phyloP scores from a whole-genome alignment of 2,797 vertebrate species.

The Sebastes jordani region DNA sequence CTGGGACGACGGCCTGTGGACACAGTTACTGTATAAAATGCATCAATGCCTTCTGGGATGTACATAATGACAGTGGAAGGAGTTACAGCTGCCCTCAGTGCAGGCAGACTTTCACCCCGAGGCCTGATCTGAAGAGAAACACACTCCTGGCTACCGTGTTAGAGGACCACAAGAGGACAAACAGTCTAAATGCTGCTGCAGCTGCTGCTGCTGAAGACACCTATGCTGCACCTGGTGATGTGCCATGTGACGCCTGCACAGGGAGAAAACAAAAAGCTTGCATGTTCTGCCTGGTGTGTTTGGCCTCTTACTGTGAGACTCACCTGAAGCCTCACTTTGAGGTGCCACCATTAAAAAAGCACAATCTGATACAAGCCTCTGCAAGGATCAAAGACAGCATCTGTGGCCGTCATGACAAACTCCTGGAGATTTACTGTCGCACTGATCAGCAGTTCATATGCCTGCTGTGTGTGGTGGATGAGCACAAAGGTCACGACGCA shows the following conservation, averaged over 20 bases:
- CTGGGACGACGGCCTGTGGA: constrained; percentile 61
- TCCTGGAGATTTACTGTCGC: constrained; percentile 59
- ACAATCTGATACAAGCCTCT: constrained; percentile 48
- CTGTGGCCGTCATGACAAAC: constrained; percentile 53
- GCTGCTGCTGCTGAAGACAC: background rate
- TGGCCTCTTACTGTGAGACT: constrained; percentile 49
- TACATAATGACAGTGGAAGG: background rate
- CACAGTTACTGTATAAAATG: constrained; percentile 65
- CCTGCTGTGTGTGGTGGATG: constrained; percentile 41
- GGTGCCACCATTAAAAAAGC: constrained; percentile 26
- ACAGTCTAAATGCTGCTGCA: background rate
- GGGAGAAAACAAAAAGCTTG: constrained; percentile 36
- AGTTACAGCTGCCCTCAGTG: constrained; percentile 65
- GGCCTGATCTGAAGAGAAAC: constrained; percentile 60
- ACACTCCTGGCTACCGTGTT: constrained; percentile 43
- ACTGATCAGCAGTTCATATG: constrained; percentile 54
- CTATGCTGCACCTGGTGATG: constrained; percentile 9
- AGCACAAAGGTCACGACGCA: constrained; percentile 53
- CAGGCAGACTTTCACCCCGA: constrained; percentile 34
- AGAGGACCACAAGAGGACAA: constrained; percentile 27
- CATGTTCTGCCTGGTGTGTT: constrained; percentile 54
- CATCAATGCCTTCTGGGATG: constrained; percentile 59
- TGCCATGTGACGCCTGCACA: constrained; percentile 55
- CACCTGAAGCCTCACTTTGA: constrained; percentile 57
- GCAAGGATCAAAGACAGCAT: constrained; percentile 18